A percentile compares a stretch with the other conserved stretches of the same genome.
Evolutionary conservation across 2,888 invertebrate species (phyloP).

Genomic region (Drosophila fulvimacula): DNA sequence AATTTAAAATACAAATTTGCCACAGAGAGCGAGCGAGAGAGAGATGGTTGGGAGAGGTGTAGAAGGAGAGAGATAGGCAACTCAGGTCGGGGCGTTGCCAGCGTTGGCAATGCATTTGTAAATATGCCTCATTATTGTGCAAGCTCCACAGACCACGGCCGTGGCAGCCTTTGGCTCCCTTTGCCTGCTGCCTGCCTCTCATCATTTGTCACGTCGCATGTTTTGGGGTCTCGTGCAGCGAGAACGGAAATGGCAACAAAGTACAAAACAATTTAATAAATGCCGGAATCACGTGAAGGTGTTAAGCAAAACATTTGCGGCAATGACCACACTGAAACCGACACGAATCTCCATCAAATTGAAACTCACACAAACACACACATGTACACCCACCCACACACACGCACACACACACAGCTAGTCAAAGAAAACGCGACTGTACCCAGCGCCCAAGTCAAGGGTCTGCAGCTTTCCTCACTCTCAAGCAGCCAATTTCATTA

Average conservation of each 20-base stretch:
- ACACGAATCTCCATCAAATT: slow-evolving; percentile 48
- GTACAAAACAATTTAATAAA: slow-evolving; percentile 79
- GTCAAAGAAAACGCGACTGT: slow-evolving; percentile 13
- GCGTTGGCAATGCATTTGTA: slow-evolving; percentile 61
- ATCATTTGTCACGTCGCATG: slow-evolving; percentile 75
- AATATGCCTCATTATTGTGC: slow-evolving; percentile 74
- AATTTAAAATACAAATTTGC: slow-evolving; percentile 77
- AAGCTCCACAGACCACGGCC: slow-evolving; percentile 10
- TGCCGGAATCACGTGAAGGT: slow-evolving; percentile 81
- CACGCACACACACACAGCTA: background rate
- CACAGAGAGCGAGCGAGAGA: background rate
- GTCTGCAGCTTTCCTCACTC: background rate
- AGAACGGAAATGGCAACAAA: slow-evolving; percentile 76
- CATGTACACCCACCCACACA: slow-evolving; percentile 1
- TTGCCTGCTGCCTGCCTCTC: slow-evolving; percentile 11
- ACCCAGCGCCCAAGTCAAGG: background rate
- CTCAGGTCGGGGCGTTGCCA: slow-evolving; percentile 9
- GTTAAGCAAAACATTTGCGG: slow-evolving; percentile 75
- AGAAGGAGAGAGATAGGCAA: slow-evolving; percentile 1
- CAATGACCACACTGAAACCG: slow-evolving; percentile 50
- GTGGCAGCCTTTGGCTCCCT: no score
- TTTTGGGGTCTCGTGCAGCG: slow-evolving; percentile 66
- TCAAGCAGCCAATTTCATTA: background rate
- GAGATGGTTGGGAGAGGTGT: no score
- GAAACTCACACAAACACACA: slow-evolving; percentile 21